Base-by-base conservation (phyloP, 1,140 invertebrate species). In the Grapholita molesta region DNA sequence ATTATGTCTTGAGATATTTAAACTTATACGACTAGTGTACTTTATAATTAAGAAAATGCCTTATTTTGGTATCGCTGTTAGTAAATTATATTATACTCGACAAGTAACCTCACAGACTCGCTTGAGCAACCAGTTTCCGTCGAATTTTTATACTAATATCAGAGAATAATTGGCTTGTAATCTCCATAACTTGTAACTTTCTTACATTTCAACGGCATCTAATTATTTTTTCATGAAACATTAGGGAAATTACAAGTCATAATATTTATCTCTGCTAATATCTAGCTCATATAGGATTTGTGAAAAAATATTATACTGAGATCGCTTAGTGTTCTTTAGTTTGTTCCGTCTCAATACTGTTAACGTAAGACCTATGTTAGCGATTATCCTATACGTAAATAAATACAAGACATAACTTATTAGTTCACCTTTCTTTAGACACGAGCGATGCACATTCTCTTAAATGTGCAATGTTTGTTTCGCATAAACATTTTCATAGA, bases 1-100 rank as follows among this genome's bases (percentile, higher is more conserved):
- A 84, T 89, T 86, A 90, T 88, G 88, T 91, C 89, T 91, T 91
- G 89, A 85, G 71, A 72, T 81, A 82, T 82, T 81, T 83, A 78
- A 77, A 75, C 74, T 61, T 86, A 86, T 70, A 72, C 38, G 38
- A 42, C 76, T 84, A 80, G 35, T 61, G 55, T 61, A 61, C 55
- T 61, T 73, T 70, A 75, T 74, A 77, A 81, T 75, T 71, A 74
- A 74, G 76, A 82, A 88, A 89, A 90, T 90, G 88, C 86, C 82
- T 87, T 88, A 87, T 79, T 89, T 89, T 89, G 86, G 88, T 90
- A 88, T 85, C 70, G 80, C 84, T 87, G 84, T 79, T 77, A 82
- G 48, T 83, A 83, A 86, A 86, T 79, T 84, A 80, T 74, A 84
- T 83, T 77, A 80, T 72, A 74, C 48, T 68, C 70, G 72, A 77